These are phyloP conservation scores for Melanostigma gelatinosum DNA, from an alignment of 2,113 vertebrate species.

Conservation along the genomic window DNA sequence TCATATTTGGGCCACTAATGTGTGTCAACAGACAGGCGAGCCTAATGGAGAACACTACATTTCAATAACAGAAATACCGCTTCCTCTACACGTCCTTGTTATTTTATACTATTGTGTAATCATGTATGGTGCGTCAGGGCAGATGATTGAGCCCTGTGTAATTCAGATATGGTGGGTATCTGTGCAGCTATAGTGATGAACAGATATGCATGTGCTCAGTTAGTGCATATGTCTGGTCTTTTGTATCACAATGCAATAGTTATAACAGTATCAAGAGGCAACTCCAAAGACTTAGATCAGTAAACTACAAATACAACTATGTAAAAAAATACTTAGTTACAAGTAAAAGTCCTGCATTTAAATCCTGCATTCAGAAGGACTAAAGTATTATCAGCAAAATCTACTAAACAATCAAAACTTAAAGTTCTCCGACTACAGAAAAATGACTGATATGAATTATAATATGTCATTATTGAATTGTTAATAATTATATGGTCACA, in stretches of 20 bases:
- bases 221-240: neutral
- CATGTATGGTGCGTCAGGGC: constrained; percentile 38
- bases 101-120: constrained; percentile 39
- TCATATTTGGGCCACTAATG: constrained; percentile 72
- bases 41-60: constrained; percentile 58
- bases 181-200: constrained; percentile 28
- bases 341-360: neutral
- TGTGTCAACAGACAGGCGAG: constrained; percentile 60
- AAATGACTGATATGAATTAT: neutral
- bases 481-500: neutral
- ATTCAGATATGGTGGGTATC: constrained; percentile 44
- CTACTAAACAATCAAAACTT: neutral
- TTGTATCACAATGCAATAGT: constrained; percentile 6
- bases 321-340: neutral
- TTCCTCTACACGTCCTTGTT: constrained; percentile 24
- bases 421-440: neutral
- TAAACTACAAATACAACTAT: neutral
- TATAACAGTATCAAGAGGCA: neutral
- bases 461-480: neutral
- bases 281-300: neutral
- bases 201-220: constrained; percentile 31
- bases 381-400: neutral
- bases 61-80: constrained; percentile 40
- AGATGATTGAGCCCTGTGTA: constrained; percentile 47
- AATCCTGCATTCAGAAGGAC: neutral